Conservation (phyloP, 2,888 invertebrate genomes). For the Aphodius granarius region DNA sequence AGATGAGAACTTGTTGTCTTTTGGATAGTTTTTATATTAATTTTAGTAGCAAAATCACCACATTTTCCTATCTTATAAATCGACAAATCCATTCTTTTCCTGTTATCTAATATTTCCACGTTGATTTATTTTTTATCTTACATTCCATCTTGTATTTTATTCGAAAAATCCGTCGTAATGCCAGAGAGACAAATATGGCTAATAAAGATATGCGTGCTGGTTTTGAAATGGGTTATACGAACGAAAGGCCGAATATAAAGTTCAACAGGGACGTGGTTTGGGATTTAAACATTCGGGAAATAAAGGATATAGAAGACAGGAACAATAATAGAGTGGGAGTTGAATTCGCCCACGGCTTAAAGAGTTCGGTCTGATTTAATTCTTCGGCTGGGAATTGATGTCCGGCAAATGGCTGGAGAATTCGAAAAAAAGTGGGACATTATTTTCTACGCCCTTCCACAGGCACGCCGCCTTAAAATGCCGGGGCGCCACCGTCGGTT, state of each 20-base stretch:
- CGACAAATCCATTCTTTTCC: background rate
- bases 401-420: background rate
- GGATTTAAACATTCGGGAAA: background rate
- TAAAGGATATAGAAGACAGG: background rate
- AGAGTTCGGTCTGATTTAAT: background rate
- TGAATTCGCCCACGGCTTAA: background rate
- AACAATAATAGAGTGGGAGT: background rate
- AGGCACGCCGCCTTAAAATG: background rate
- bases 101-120: background rate
- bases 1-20: no score
- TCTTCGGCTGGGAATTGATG: background rate
- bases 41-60: background rate
- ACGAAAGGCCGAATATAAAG: background rate
- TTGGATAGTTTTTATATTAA: no score
- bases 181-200: background rate
- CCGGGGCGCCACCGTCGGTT: background rate
- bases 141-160: no score
- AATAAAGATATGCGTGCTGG: background rate
- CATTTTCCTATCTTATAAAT: background rate
- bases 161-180: background rate
- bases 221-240: background rate
- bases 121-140: background rate
- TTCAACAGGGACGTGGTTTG: background rate
- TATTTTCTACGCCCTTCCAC: background rate
- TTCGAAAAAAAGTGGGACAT: background rate